A percentile compares a stretch with the other conserved stretches of the same genome.
Evolutionary conservation across 2,888 invertebrate genomes (phyloP).

Genomic region (Agrilus cyanescens): DNA sequence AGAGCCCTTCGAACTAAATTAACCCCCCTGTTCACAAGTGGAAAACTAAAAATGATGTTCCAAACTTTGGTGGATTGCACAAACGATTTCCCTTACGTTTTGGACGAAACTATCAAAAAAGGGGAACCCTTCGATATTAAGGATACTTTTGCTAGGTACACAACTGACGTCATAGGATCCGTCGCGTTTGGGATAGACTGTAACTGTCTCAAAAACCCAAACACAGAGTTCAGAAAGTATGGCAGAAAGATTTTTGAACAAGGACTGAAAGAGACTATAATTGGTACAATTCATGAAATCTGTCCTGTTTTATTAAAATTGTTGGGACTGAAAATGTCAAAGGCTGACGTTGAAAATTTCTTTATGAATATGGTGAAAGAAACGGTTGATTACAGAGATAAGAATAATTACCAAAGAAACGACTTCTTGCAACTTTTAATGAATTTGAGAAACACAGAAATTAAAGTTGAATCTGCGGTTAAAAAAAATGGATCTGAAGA

Average conservation of each 20-base stretch:
- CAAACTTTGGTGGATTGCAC: constrained; percentile 24
- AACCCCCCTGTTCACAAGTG: constrained; percentile 35
- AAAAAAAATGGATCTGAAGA: neutral
- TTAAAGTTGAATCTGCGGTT: neutral
- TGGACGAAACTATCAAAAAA: constrained; percentile 15
- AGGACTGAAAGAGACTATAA: constrained; percentile 28
- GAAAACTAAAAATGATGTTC: constrained; percentile 36
- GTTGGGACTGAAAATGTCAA: constrained; percentile 15
- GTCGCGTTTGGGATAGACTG: constrained; percentile 45
- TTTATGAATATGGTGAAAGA: constrained; percentile 20
- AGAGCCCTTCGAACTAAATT: constrained; percentile 31
- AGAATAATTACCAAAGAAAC: constrained; percentile 18
- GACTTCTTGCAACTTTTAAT: constrained; percentile 32
- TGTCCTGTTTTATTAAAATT: constrained; percentile 26
- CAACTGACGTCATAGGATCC: constrained; percentile 41
- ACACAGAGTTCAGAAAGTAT: constrained; percentile 34
- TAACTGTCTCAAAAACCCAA: constrained; percentile 38
- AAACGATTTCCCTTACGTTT: constrained; percentile 19
- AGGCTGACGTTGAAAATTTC: constrained; percentile 18
- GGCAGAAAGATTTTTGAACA: constrained; percentile 12
- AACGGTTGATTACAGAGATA: constrained; percentile 20
- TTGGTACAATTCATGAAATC: constrained; percentile 29
- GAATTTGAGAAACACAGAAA: constrained; percentile 16
- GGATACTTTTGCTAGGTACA: constrained; percentile 34
- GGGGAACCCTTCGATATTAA: constrained; percentile 31